Base-by-base conservation (phyloP, 2,797 vertebrate genomes). In the Poliocrania exsul region DNA sequence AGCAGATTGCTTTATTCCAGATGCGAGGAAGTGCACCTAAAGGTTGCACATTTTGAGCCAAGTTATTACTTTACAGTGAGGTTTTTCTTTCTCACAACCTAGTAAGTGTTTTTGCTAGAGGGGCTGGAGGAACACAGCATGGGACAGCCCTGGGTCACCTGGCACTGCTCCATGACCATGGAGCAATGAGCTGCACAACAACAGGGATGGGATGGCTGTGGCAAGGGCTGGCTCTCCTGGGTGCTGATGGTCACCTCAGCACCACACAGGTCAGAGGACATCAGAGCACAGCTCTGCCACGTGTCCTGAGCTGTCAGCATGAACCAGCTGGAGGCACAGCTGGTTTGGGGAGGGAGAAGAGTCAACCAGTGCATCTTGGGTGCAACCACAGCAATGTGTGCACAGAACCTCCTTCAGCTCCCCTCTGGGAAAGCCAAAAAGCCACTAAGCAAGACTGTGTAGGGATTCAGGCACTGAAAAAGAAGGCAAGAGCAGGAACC, bases 221-320 rank as follows among this genome's bases (percentile, higher is more conserved):
- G 66, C 75, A 31, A 72, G 16, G 37, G 28, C 2, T 40, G 26
- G 33, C 4, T 0, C 37, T 35, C 51, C 3, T 11, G n/a, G 72
- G 49, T 23, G n/a, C 66, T 50, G 65, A 10, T 3, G 19, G 21
- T 28, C 37, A 28, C 33, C 47, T 44, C 6, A 54, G 62, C n/a
- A 21, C 7, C 47, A 4, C 0, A 7, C 33, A 42, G 50, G 50
- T 7, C 61, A 24, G 40, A 78, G 49, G 51, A 50, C 20, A 44
- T 2, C 33, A 50, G n/a, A 46, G 77, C 75, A 71, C 31, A 71
- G 80, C 38, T 44, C 61, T 51, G 73, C 16, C 50, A 44, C 0
- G 0, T 0, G 9, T 17, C 35, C 60, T 2, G 2, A 56, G 40
- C 74, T 9, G 28, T 2, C 70, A 23, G 9, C 5, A 1, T 2